A percentile compares a stretch with the other conserved stretches of the same genome.
phyloP scores from a whole-genome alignment of 2,113 vertebrate species.

The Sitta europaea region DNA sequence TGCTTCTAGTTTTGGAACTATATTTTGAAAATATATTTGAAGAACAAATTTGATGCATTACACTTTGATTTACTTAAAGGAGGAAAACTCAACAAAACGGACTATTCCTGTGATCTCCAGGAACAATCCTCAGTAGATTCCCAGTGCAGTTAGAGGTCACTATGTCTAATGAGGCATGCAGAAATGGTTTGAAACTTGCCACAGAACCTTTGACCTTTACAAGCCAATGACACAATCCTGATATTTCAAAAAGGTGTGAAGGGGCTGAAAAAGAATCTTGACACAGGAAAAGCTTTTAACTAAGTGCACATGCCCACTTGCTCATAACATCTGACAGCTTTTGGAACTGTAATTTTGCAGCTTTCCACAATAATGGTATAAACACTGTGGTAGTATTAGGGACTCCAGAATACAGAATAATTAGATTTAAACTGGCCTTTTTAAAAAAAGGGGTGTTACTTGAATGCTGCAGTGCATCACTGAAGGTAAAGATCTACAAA shows the following conservation, averaged over 20 bases:
- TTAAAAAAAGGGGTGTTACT: background rate
- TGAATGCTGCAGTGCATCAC: background rate
- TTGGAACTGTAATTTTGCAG: background rate
- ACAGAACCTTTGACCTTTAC: constrained; percentile 1
- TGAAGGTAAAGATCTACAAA: background rate
- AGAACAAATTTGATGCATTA: background rate
- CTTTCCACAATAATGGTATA: background rate
- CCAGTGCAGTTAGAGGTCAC: background rate
- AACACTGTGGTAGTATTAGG: background rate
- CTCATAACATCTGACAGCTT: background rate
- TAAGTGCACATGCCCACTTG: background rate
- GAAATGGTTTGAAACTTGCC: background rate
- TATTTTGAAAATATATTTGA: constrained; percentile 30
- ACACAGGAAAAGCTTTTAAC: background rate
- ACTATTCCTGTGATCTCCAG: background rate
- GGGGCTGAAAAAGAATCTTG: background rate
- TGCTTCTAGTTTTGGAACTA: constrained; percentile 15
- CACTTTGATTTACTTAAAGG: background rate
- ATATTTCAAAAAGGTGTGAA: constrained; percentile 23
- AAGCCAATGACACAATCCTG: background rate
- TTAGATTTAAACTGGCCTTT: background rate
- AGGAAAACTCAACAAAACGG: background rate
- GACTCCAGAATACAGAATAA: background rate
- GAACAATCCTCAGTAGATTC: background rate
- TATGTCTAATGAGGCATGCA: constrained; percentile 1